Evolutionary conservation across 2,113 vertebrate genomes (phyloP).

Genomic region (Promerops cafer): DNA sequence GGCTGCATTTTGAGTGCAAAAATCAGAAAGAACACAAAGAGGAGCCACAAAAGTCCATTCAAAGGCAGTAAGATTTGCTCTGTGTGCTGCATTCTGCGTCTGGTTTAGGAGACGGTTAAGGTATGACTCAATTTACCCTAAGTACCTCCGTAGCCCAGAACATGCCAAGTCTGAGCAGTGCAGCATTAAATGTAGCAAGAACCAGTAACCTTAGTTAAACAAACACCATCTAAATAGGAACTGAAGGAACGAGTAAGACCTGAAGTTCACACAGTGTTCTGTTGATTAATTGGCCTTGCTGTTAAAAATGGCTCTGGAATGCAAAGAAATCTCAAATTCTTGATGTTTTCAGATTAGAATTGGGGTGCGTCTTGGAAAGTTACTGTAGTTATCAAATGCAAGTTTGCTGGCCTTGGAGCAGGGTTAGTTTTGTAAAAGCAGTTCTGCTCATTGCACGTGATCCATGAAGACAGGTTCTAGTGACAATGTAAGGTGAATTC

Average conservation of each 20-base stretch:
- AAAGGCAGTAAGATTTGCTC: not conserved
- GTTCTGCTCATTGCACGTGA: accelerated
- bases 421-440: not conserved
- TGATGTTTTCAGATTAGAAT: not conserved
- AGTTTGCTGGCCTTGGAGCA: not conserved
- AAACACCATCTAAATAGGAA: not conserved
- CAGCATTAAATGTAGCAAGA: not conserved
- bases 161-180: not conserved
- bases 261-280: not conserved
- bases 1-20: not conserved
- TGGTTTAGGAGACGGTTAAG: not conserved
- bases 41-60: not conserved
- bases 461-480: accelerated
- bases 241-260: not conserved
- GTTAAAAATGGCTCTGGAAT: not conserved
- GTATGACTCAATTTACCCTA: not conserved
- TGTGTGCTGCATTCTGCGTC: not conserved
- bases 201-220: not conserved
- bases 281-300: not conserved
- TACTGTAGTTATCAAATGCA: not conserved
- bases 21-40: not conserved
- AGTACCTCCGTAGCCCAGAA: not conserved
- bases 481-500: not conserved
- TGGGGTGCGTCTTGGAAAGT: not conserved
- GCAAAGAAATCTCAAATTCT: not conserved